Base-by-base conservation (phyloP, 1,140 invertebrate species). In the Goniozus legneri region DNA sequence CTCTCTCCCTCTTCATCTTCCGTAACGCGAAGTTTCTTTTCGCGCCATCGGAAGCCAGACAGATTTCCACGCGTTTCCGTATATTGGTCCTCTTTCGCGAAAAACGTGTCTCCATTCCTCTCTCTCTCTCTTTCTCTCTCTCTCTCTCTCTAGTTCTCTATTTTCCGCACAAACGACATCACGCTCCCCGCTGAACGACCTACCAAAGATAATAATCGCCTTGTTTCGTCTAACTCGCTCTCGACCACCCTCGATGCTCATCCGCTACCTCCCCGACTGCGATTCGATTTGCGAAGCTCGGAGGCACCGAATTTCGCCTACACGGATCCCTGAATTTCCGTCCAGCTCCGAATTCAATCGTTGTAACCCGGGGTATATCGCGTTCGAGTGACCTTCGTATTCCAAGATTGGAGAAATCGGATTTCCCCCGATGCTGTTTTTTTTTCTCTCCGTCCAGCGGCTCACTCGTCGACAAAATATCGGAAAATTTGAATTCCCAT, bases 141-240 rank as follows among this genome's bases (percentile, higher is more conserved):
- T 43, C 44, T 53, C 42, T 50, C 46, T n/a, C 19, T 20, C n/a
- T 15, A 35, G 19, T 2, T 32, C 14, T 10, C 3, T n/a, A n/a
- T n/a, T 31, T 15, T 19, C 20, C 27, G 21, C 24, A 27, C 24
- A 10, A 6, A 6, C 24, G 10, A n/a, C 8, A 8, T 46, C 2
- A 22, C n/a, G 1, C 3, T 27, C 37, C 3, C 14, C 33, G 2
- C 20, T 3, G 4, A 27, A 4, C 24, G n/a, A n/a, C n/a, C n/a
- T n/a, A n/a, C n/a, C 20, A 21, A 22, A 49, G 44, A 58, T 50
- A 54, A 58, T 57, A 56, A 56, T 37, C 20, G 38, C 18, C 19
- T 33, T 30, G 33, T 34, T 24, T 50, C 47, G 24, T 50, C n/a
- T n/a, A n/a, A n/a, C 24, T 27, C 10, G 24, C 24, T 27, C 24